Conservation (phyloP, 2,888 invertebrate species). For the Diogma glabrata region DNA sequence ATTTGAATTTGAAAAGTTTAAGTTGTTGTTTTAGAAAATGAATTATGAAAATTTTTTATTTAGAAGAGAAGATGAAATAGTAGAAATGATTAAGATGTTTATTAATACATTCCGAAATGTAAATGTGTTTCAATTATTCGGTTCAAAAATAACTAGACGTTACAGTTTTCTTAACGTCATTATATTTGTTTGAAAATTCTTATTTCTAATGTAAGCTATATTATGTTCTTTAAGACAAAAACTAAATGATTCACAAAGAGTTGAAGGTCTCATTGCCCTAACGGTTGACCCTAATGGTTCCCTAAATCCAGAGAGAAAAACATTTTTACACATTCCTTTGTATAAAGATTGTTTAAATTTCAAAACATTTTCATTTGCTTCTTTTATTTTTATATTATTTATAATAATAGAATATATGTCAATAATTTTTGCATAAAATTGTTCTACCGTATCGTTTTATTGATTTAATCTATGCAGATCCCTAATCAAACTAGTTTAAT, state of each 20-base stretch:
- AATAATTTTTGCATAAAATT: constrained; percentile 19
- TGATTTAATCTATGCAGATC: constrained; percentile 18
- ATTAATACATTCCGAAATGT: no score
- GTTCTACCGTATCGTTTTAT: constrained; percentile 16
- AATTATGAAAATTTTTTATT: no score
- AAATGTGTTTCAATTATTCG: no score
- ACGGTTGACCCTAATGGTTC: not conserved
- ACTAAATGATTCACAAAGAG: not conserved
- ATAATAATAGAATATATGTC: constrained; percentile 19
- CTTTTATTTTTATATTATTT: constrained; percentile 19
- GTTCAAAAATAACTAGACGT: no score
- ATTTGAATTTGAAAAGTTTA: no score
- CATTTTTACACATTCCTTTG: constrained; percentile 17
- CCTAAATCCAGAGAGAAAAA: not conserved
- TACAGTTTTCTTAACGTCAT: not conserved
- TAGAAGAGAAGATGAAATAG: no score
- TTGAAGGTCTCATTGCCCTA: not conserved
- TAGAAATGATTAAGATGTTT: no score
- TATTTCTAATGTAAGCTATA: not conserved
- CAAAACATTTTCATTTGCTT: constrained; percentile 17
- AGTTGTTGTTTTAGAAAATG: no score
- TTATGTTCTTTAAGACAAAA: not conserved
- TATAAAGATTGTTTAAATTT: constrained; percentile 18
- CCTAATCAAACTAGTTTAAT: constrained; percentile 17
- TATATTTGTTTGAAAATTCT: not conserved